Conservation (phyloP, 2,888 invertebrate species). For the Agapostemon virescens region DNA sequence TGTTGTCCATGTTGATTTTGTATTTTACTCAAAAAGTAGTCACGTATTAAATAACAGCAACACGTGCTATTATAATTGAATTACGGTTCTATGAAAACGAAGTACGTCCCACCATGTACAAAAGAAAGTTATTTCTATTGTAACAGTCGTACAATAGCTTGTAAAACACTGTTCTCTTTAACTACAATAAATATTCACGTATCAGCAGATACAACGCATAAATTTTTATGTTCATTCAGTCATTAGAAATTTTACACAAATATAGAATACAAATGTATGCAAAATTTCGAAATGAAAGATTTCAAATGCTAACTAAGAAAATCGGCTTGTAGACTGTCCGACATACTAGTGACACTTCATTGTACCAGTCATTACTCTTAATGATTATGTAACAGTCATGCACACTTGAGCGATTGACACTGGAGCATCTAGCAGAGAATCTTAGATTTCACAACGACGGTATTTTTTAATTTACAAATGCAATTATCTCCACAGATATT, state of each 20-base stretch:
- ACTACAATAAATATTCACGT: neutral
- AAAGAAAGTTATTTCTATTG: too few relatives aligned
- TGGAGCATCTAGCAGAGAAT: neutral
- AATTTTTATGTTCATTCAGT: too few relatives aligned
- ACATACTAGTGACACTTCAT: neutral
- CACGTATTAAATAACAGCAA: neutral
- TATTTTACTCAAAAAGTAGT: neutral
- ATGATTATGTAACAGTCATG: neutral
- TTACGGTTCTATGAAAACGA: neutral
- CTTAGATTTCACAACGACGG: neutral
- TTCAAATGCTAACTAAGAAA: neutral
- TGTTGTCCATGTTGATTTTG: slow-evolving; percentile 36
- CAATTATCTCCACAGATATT: too few relatives aligned
- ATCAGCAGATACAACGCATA: neutral
- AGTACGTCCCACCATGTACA: neutral
- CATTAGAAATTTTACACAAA: too few relatives aligned
- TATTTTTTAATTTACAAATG: too few relatives aligned
- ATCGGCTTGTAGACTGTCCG: neutral
- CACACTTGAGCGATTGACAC: neutral
- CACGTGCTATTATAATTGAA: neutral
- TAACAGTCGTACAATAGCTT: neutral
- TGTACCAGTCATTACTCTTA: too few relatives aligned
- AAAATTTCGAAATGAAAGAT: neutral
- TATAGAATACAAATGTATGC: neutral
- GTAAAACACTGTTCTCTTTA: neutral